phyloP scores from a whole-genome alignment of 2,888 invertebrate species.

The Mesopsocus fuscifrons region DNA sequence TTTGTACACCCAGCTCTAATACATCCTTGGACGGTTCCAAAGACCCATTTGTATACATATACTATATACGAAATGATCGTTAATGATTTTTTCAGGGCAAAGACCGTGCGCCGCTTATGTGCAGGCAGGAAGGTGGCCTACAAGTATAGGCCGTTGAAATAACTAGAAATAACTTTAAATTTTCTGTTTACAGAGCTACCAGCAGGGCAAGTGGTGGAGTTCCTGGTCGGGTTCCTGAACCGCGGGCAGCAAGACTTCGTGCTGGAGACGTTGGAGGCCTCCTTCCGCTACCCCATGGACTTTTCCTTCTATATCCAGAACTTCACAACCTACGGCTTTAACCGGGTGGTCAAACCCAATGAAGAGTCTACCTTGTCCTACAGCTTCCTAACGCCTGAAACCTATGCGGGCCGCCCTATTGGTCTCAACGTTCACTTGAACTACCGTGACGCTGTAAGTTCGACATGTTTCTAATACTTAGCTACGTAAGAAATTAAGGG shows the following conservation, averaged over 20 bases:
- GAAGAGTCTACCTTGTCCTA: conserved; percentile 92
- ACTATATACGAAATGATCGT: too few relatives aligned
- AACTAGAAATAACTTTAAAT: too few relatives aligned
- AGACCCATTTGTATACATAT: too few relatives aligned
- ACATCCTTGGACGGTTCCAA: too few relatives aligned
- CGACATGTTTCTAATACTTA: too few relatives aligned
- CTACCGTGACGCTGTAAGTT: conserved; percentile 57
- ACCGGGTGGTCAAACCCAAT: conserved; percentile 70
- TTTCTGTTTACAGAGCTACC: conserved; percentile 48
- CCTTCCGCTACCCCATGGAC: conserved; percentile 98
- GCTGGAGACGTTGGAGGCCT: conserved; percentile 87
- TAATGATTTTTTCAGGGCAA: too few relatives aligned
- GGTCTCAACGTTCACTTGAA: conserved; percentile 84
- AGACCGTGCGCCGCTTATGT: too few relatives aligned
- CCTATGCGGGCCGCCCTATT: conserved; percentile 92
- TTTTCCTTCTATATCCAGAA: conserved; percentile 97
- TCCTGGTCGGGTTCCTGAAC: conserved; percentile 91
- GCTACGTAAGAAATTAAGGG: too few relatives aligned
- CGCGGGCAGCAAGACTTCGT: conserved; percentile 80
- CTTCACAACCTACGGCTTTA: conserved; percentile 79
- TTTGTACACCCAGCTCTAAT: too few relatives aligned
- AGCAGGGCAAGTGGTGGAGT: conserved; percentile 82
- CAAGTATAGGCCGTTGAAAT: too few relatives aligned
- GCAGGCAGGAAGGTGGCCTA: too few relatives aligned
- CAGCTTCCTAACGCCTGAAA: conserved; percentile 85